Conservation (phyloP, 2,888 invertebrate genomes). For the Nipponacmea schrenckii region DNA sequence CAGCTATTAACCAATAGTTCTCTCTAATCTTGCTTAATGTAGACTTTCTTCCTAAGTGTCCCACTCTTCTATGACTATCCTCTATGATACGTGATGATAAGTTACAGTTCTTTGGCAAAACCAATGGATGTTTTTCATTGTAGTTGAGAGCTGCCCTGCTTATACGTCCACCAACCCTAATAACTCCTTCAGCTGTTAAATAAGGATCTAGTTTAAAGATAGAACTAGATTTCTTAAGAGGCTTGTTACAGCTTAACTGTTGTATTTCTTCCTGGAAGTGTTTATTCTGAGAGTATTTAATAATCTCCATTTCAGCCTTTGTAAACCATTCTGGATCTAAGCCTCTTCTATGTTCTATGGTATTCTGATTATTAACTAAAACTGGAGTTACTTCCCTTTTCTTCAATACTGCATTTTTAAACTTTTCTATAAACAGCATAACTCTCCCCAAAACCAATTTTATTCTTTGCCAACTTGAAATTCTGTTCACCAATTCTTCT, state of each 20-base stretch:
- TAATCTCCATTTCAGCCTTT: background rate
- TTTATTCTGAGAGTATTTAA: background rate
- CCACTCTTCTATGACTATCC: background rate
- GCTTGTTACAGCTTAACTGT: background rate
- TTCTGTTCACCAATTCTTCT: background rate
- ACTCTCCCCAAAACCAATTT: background rate
- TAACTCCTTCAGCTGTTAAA: background rate
- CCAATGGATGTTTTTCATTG: conserved; percentile 10
- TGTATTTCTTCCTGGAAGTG: background rate
- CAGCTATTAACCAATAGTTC: too few relatives aligned
- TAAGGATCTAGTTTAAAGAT: conserved; percentile 11
- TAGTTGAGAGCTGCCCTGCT: background rate
- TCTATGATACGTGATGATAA: conserved; percentile 1
- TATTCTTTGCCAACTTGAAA: background rate
- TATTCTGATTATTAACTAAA: background rate
- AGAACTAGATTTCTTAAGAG: background rate
- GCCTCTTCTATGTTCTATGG: background rate
- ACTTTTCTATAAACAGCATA: background rate
- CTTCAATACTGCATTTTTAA: background rate
- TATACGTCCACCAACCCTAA: conserved; percentile 12
- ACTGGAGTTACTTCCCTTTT: background rate
- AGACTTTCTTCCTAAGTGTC: too few relatives aligned
- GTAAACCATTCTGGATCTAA: background rate
- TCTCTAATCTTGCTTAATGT: too few relatives aligned
- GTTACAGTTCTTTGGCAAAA: conserved; percentile 11